These are phyloP conservation scores for Holcopasites calliopsidis DNA, from an alignment of 1,140 invertebrate genomes.

Conservation along the genomic window DNA sequence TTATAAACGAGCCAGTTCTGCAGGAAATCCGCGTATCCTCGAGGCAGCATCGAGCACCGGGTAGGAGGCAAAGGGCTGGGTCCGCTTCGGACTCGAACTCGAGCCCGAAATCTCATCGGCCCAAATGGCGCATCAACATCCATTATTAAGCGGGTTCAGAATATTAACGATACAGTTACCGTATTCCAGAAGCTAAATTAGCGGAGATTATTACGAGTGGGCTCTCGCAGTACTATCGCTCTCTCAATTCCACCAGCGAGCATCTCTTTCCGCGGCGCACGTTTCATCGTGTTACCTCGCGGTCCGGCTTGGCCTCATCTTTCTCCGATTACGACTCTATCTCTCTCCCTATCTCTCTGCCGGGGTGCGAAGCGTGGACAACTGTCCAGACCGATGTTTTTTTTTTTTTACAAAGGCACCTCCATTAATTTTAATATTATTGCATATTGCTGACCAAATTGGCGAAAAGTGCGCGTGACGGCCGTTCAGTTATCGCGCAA, in stretches of 20 bases:
- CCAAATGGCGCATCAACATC: constrained; percentile 80
- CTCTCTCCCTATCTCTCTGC: constrained; percentile 1
- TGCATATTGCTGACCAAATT: constrained; percentile 70
- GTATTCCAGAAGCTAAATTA: constrained; percentile 80
- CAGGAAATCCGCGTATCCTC: constrained; percentile 50
- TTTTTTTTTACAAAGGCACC: constrained; percentile 60
- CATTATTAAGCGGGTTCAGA: constrained; percentile 78
- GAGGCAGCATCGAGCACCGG: constrained; percentile 21
- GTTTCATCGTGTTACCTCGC: constrained; percentile 22
- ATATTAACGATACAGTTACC: constrained; percentile 80
- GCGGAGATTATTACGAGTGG: constrained; percentile 78
- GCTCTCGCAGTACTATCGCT: constrained; percentile 63
- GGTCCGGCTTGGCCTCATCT: constrained; percentile 21
- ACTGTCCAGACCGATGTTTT: constrained; percentile 41
- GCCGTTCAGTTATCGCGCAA: constrained; percentile 51
- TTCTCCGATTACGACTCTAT: too few relatives aligned
- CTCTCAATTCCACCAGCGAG: constrained; percentile 18
- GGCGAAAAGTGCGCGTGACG: constrained; percentile 61
- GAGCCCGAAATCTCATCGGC: constrained; percentile 79
- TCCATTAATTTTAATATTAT: constrained; percentile 73
- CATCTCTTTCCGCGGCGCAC: constrained; percentile 41
- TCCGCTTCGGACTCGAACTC: constrained; percentile 75
- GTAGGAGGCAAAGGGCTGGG: constrained; percentile 57
- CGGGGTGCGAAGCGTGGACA: constrained; percentile 15
- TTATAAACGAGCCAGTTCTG: constrained; percentile 71